Percentiles rank a stretch among this genome's conserved stretches.
Evolutionary conservation across 2,797 vertebrate species (phyloP).

Genomic region (Chaenodraco wilsoni): DNA sequence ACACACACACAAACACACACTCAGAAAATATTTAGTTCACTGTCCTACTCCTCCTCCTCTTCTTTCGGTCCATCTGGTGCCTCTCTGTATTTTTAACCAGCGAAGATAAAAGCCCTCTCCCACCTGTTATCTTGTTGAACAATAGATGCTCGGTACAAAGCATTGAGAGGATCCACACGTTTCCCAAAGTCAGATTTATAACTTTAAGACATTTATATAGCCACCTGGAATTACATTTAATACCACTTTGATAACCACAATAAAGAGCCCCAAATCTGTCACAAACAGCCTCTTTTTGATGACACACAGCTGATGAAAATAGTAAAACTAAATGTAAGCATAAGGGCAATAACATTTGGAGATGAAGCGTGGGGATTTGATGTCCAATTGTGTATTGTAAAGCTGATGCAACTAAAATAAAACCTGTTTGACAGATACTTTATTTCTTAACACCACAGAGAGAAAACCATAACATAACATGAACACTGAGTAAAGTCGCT

Average conservation of each 20-base stretch:
- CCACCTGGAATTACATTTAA: constrained; percentile 64
- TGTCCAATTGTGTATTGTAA: constrained; percentile 40
- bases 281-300: constrained; percentile 43
- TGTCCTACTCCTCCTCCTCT: constrained; percentile 43
- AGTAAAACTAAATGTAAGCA: constrained; percentile 55
- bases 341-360: constrained; percentile 36
- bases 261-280: constrained; percentile 53
- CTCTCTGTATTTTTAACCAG: constrained; percentile 69
- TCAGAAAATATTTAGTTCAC: constrained; percentile 67
- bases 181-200: constrained; percentile 55
- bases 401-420: constrained; percentile 29
- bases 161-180: constrained; percentile 27
- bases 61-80: constrained; percentile 54
- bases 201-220: constrained; percentile 59
- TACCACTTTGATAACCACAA: constrained; percentile 55
- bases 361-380: constrained; percentile 21
- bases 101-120: constrained; percentile 58
- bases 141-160: constrained; percentile 24
- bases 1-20: constrained; percentile 20
- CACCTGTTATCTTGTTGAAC: constrained; percentile 43
- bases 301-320: constrained; percentile 45
- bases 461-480: too few relatives aligned
- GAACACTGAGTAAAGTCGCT: too few relatives aligned
- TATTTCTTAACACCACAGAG: background rate
- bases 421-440: constrained; percentile 6